Evolutionary conservation across 2,113 vertebrate species (phyloP), one percentile per base, ranked within the genome.

Genomic region (Turnix velox): DNA sequence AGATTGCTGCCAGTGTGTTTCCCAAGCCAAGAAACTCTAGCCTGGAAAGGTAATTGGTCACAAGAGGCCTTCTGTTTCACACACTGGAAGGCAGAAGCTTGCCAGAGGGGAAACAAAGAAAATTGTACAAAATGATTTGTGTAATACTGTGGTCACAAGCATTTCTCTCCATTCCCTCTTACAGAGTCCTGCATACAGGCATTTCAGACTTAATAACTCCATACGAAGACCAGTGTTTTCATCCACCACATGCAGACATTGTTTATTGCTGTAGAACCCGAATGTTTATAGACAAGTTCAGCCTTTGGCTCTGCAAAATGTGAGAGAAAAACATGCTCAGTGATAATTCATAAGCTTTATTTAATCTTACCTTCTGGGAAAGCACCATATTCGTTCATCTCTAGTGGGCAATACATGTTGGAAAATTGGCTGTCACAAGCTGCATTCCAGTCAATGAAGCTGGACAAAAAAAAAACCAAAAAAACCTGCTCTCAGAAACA

Each of bases 391-490:
- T 98, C 97, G 2, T 95, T 98, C 97, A 98, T 27, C 67, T 98
- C 98, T 72, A 98, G 31, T 0, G 98, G 98, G 68, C 98, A 97
- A 94, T 98, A 98, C 93, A 98, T 75, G n/a, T 59, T 95, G 84
- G 98, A 94, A 94, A 98, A 97, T 78, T 97, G 98, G 95, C 97
- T 97, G 86, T 98, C 97, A 23, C 97, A 98, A 22, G 97, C 42
- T 72, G 97, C 83, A 15, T 93, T 98, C 98, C 98, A 98, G 55
- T 98, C 98, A 7, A 98, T 95, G 95, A 98, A 98, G 91, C 97
- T 97, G 88, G 88, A 87, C 68, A 37, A 72, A 45, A 95, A 92
- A 82, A 30, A 40, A 55, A 95, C 91, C 80, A 30, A 67, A 82
- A 85, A 52, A 59, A 78, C 31, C 46, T 73, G 17, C 18, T 73